phyloP scores from a whole-genome alignment of 1,140 invertebrate species.

The Drusus annulatus region DNA sequence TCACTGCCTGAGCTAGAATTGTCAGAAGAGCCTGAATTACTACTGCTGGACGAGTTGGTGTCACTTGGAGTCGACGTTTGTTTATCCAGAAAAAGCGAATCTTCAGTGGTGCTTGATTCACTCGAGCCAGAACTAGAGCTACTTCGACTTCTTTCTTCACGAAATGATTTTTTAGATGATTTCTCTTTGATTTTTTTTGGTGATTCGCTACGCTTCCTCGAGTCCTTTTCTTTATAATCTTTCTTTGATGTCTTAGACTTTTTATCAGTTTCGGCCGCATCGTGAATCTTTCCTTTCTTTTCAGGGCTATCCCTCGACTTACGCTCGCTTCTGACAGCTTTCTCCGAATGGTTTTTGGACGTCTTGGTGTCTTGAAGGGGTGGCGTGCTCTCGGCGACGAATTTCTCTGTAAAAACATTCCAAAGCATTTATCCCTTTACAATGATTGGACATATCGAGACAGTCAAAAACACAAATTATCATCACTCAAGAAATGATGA shows the following conservation, averaged over 20 bases:
- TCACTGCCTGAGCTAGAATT: slow-evolving; percentile 42
- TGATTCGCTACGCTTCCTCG: not conserved
- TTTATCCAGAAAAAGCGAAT: slow-evolving; percentile 34
- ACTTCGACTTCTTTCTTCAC: slow-evolving; percentile 27
- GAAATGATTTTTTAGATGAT: slow-evolving; percentile 11
- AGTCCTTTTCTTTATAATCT: slow-evolving; percentile 18
- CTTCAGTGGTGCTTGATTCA: slow-evolving; percentile 48
- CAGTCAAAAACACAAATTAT: not conserved
- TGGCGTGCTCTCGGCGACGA: slow-evolving; percentile 39
- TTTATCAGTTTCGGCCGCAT: slow-evolving; percentile 30
- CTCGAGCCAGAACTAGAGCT: slow-evolving; percentile 33
- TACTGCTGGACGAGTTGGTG: slow-evolving; percentile 33
- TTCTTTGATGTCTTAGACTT: slow-evolving; percentile 6
- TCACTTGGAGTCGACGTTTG: not conserved
- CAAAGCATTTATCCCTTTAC: slow-evolving; percentile 49
- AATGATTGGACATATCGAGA: not conserved
- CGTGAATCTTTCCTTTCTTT: slow-evolving; percentile 40
- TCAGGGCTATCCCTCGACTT: slow-evolving; percentile 42
- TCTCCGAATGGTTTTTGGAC: slow-evolving; percentile 9
- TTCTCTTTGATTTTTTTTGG: slow-evolving; percentile 33
- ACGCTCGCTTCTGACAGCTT: slow-evolving; percentile 1
- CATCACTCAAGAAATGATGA: slow-evolving; percentile 16
- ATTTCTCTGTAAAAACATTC: slow-evolving; percentile 55
- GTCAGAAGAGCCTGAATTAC: slow-evolving; percentile 39
- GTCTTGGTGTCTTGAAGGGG: slow-evolving; percentile 35